A percentile compares a stretch with the other conserved stretches of the same genome.
These are phyloP conservation scores for Megaceryle torquata DNA, from an alignment of 2,113 vertebrate genomes.

Conservation along the genomic window DNA sequence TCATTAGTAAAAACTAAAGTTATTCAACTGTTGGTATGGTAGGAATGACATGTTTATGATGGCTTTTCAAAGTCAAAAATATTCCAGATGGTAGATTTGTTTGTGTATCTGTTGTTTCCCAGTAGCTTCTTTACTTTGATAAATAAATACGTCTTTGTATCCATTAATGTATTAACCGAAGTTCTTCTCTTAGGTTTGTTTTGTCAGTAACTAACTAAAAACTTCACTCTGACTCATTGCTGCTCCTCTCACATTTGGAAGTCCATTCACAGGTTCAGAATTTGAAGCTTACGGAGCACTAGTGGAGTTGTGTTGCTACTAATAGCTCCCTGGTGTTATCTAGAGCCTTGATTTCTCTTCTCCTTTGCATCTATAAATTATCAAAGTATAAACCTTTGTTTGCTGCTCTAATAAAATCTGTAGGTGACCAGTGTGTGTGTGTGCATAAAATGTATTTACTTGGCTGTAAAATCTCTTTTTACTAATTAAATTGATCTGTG, in stretches of 20 bases:
- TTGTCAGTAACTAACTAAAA: constrained; percentile 25
- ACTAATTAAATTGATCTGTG: background rate
- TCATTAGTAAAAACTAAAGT: background rate
- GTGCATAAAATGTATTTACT: background rate
- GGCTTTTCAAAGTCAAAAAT: background rate
- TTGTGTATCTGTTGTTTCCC: background rate
- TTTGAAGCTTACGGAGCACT: background rate
- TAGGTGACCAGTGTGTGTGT: background rate
- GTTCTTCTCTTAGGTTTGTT: background rate
- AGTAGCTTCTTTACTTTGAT: background rate
- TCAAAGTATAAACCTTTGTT: background rate
- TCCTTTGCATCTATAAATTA: background rate
- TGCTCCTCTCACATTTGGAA: constrained; percentile 58
- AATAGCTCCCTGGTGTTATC: background rate
- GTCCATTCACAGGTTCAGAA: constrained; percentile 55
- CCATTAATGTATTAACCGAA: background rate
- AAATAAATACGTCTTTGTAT: background rate
- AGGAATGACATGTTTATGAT: background rate
- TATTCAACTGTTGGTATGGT: background rate
- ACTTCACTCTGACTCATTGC: constrained; percentile 44
- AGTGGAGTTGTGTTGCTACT: background rate
- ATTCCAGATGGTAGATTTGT: background rate
- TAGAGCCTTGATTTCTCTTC: constrained; percentile 8
- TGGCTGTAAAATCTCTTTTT: background rate
- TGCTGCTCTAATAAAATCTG: background rate